Evolutionary conservation across 2,113 vertebrate species (phyloP).

Genomic region (Poeciliopsis turrubarensis): DNA sequence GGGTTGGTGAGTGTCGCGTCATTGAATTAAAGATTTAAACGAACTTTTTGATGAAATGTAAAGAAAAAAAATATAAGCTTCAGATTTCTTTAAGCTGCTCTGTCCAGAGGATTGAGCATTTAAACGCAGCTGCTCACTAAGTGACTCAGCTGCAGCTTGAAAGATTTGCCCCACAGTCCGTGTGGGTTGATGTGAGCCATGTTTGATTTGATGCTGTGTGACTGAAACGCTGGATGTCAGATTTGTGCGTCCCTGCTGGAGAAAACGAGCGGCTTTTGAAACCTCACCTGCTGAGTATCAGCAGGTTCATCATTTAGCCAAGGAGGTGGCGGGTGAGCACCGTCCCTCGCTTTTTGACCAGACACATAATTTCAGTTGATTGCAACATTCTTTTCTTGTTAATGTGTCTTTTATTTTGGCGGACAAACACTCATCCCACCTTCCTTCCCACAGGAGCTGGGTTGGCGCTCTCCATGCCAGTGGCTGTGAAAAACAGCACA

Average conservation of each 20-base stretch:
- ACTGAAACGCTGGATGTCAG: conserved; percentile 14
- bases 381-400: conserved; percentile 54
- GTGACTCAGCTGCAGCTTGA: conserved; percentile 4
- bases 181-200: conserved; percentile 9
- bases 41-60: neutral
- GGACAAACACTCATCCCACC: conserved; percentile 44
- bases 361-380: conserved; percentile 50
- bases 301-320: conserved; percentile 24
- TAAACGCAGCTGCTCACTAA: conserved; percentile 5
- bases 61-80: neutral
- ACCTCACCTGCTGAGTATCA: conserved; percentile 37
- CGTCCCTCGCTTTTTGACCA: conserved; percentile 11
- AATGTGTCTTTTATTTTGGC: conserved; percentile 64
- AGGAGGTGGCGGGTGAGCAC: neutral
- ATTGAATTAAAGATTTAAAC: neutral
- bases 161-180: conserved; percentile 1
- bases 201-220: neutral
- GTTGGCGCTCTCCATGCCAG: conserved; percentile 49
- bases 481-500: conserved; percentile 71
- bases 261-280: conserved; percentile 1
- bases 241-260: conserved; percentile 18
- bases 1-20: neutral
- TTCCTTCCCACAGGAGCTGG: conserved; percentile 48
- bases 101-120: neutral
- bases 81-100: too few relatives aligned